Conservation (phyloP, 2,113 vertebrate species). For the Coracopsis vasa region DNA sequence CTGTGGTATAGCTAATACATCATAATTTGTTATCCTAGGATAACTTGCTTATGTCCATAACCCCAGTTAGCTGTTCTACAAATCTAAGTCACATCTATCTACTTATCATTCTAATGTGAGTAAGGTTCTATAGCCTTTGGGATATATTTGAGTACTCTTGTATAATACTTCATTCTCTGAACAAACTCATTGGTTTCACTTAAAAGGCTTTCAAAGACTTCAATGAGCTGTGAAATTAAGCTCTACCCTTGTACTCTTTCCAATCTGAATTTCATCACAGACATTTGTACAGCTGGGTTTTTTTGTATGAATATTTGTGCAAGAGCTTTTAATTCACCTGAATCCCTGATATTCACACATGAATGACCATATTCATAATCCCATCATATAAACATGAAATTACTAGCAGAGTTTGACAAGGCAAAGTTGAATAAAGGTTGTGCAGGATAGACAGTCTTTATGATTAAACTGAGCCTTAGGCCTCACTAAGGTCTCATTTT, state of each 20-base stretch:
- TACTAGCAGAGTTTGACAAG: background rate
- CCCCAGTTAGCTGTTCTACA: background rate
- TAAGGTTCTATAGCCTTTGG: slow-evolving; percentile 10
- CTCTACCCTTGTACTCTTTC: slow-evolving; percentile 44
- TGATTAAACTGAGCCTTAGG: background rate
- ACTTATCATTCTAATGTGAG: background rate
- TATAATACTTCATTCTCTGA: slow-evolving; percentile 36
- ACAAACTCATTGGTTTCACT: slow-evolving; percentile 49
- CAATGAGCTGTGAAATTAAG: slow-evolving; percentile 68
- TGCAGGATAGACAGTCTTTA: background rate
- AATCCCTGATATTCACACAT: slow-evolving; percentile 52
- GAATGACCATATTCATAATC: slow-evolving; percentile 25
- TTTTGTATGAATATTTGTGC: slow-evolving; percentile 42
- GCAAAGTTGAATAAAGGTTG: slow-evolving; percentile 50
- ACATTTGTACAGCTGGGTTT: slow-evolving; percentile 53
- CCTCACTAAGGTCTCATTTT: background rate
- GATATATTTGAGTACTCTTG: slow-evolving; percentile 10
- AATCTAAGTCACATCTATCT: background rate
- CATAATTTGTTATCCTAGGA: background rate
- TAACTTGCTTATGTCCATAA: background rate
- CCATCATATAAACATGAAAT: slow-evolving; percentile 24
- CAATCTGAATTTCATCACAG: slow-evolving; percentile 46
- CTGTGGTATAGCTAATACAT: background rate
- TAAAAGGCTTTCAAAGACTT: slow-evolving; percentile 51
- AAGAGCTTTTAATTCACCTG: slow-evolving; percentile 56